Percentiles rank a stretch among this genome's conserved stretches.
These are phyloP conservation scores for Tipula lateralis DNA, from an alignment of 2,888 invertebrate species.

Conservation along the genomic window DNA sequence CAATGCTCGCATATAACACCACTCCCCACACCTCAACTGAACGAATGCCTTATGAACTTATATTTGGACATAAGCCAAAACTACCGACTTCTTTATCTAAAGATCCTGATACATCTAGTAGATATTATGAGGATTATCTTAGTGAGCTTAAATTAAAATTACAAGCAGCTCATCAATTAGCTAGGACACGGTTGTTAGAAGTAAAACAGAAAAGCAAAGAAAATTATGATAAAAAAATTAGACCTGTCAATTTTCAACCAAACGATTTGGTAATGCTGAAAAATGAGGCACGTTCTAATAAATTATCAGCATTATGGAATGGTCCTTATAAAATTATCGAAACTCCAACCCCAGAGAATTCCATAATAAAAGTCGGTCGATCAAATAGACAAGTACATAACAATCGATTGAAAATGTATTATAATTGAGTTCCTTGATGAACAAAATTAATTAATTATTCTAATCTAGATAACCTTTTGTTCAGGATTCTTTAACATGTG, in stretches of 20 bases:
- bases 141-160: neutral
- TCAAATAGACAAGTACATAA: too few species aligned
- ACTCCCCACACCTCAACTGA: slow-evolving; percentile 40
- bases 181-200: too few species aligned
- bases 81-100: slow-evolving; percentile 38
- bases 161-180: too few species aligned
- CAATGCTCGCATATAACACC: too few species aligned
- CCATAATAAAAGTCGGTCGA: too few species aligned
- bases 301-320: too few species aligned
- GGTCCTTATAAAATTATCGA: too few species aligned
- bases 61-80: slow-evolving; percentile 42
- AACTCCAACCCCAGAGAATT: too few species aligned
- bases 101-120: too few species aligned
- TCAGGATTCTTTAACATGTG: neutral
- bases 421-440: neutral
- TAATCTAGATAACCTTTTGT: neutral
- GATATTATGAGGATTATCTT: neutral
- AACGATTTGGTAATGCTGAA: neutral
- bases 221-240: neutral
- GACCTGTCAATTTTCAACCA: neutral
- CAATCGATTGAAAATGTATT: too few species aligned
- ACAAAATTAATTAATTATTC: neutral
- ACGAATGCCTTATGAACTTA: slow-evolving; percentile 42
- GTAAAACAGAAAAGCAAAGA: too few species aligned
- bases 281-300: neutral